These are phyloP conservation scores for Eumerus sabulonum DNA, from an alignment of 2,888 invertebrate species.

Conservation along the genomic window DNA sequence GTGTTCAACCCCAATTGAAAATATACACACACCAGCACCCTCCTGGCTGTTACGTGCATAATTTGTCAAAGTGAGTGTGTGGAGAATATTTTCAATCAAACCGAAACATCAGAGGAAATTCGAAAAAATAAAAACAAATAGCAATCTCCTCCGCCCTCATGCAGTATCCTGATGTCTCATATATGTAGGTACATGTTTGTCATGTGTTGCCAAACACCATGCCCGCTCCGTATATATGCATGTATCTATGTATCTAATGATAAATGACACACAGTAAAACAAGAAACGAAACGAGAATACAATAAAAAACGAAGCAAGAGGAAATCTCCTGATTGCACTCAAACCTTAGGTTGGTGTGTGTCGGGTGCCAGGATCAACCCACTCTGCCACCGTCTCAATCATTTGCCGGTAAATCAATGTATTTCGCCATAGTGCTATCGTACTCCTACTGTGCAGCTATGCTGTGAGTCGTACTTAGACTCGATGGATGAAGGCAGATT, in stretches of 20 bases:
- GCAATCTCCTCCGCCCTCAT: conserved; percentile 13
- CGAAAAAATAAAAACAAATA: conserved; percentile 21
- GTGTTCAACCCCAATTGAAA: too few relatives aligned
- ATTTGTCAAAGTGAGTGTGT: conserved; percentile 59
- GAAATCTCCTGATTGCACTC: conserved; percentile 61
- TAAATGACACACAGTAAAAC: conserved; percentile 53
- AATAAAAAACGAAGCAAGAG: not conserved
- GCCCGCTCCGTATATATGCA: not conserved
- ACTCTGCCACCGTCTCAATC: not conserved
- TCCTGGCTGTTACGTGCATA: conserved; percentile 25
- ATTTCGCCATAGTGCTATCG: conserved; percentile 27
- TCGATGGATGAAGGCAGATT: conserved; percentile 32
- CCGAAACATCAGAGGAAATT: conserved; percentile 51
- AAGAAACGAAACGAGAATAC: conserved; percentile 31
- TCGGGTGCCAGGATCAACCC: conserved; percentile 35
- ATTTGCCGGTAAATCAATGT: conserved; percentile 54
- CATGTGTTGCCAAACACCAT: conserved; percentile 26
- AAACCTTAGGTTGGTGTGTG: conserved; percentile 58
- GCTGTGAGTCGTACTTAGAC: conserved; percentile 18
- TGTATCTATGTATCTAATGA: conserved; percentile 50
- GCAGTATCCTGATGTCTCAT: conserved; percentile 8
- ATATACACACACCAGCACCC: too few relatives aligned
- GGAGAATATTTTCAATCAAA: conserved; percentile 60
- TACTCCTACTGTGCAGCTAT: too few relatives aligned
- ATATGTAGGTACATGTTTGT: conserved; percentile 14